These are phyloP conservation scores for Platyrinchus mystaceus DNA, from an alignment of 2,797 vertebrate species.

Conservation along the genomic window DNA sequence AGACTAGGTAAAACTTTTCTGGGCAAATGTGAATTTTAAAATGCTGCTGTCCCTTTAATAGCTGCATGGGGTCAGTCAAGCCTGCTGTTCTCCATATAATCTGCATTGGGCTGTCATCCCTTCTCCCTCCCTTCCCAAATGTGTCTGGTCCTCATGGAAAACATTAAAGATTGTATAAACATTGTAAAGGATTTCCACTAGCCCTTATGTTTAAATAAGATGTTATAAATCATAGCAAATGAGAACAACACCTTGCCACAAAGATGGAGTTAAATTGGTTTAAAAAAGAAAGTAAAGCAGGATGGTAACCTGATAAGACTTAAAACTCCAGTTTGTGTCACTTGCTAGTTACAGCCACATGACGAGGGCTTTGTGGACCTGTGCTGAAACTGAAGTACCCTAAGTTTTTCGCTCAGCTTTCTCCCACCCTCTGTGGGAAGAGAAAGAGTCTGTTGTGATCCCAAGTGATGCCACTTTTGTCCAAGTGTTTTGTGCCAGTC, in stretches of 20 bases:
- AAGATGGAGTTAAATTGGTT: background rate
- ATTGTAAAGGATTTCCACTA: background rate
- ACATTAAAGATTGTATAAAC: background rate
- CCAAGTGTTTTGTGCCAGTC: background rate
- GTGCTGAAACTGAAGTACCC: background rate
- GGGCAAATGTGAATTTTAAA: background rate
- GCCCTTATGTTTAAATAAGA: background rate
- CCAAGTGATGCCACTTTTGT: background rate
- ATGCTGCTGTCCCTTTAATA: background rate
- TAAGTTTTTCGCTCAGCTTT: background rate
- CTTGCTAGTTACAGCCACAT: background rate
- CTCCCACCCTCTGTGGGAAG: background rate
- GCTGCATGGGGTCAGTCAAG: background rate
- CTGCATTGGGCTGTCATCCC: background rate
- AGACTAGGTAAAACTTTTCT: background rate
- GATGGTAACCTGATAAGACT: background rate
- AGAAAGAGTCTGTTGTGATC: background rate
- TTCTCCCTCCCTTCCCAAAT: background rate
- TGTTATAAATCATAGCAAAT: background rate
- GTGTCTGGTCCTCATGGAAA: constrained; percentile 19
- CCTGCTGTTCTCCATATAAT: background rate
- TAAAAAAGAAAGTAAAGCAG: background rate
- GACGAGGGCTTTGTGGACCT: background rate
- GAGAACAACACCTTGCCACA: background rate
- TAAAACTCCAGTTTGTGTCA: background rate